phyloP scores from a whole-genome alignment of 2,797 vertebrate genomes.

The Arnoldichthys spilopterus region DNA sequence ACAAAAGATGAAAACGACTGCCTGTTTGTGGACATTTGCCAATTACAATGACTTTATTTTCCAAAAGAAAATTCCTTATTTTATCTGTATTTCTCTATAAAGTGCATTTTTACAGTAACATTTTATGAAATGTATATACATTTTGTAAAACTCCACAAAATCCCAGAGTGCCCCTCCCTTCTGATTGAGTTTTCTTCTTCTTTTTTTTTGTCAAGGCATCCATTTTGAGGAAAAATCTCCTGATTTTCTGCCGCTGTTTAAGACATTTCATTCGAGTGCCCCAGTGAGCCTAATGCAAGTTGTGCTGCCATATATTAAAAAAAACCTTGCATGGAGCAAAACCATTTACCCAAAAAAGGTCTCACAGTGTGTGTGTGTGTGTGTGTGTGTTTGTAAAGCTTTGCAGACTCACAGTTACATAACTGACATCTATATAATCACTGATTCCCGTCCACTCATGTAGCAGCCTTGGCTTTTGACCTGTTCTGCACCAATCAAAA shows the following conservation, averaged over 20 bases:
- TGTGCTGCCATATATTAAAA: slow-evolving; percentile 32
- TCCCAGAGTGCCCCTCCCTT: slow-evolving; percentile 59
- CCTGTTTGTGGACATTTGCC: slow-evolving; percentile 51
- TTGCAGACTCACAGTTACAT: slow-evolving; percentile 10
- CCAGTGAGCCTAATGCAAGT: neutral
- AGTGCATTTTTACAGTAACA: slow-evolving; percentile 86
- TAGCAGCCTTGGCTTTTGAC: neutral
- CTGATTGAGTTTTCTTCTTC: slow-evolving; percentile 33
- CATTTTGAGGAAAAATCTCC: slow-evolving; percentile 18
- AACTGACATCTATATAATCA: neutral
- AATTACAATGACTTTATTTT: slow-evolving; percentile 55
- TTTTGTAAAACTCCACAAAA: slow-evolving; percentile 52
- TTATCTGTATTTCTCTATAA: slow-evolving; percentile 77
- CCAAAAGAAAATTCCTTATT: slow-evolving; percentile 57
- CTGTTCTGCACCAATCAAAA: neutral
- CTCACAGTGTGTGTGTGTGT: slow-evolving; percentile 4
- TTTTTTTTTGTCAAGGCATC: slow-evolving; percentile 27
- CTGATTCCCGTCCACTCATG: neutral
- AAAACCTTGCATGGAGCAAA: slow-evolving; percentile 18
- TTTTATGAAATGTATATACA: slow-evolving; percentile 68
- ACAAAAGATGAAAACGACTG: slow-evolving; percentile 67
- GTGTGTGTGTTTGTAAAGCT: neutral
- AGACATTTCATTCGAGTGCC: neutral
- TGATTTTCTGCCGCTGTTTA: slow-evolving; percentile 30
- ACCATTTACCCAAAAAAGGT: neutral